Percentiles rank a stretch among this genome's conserved stretches.
Evolutionary conservation across 2,113 vertebrate genomes (phyloP).

Genomic region (Notothenia rossii): DNA sequence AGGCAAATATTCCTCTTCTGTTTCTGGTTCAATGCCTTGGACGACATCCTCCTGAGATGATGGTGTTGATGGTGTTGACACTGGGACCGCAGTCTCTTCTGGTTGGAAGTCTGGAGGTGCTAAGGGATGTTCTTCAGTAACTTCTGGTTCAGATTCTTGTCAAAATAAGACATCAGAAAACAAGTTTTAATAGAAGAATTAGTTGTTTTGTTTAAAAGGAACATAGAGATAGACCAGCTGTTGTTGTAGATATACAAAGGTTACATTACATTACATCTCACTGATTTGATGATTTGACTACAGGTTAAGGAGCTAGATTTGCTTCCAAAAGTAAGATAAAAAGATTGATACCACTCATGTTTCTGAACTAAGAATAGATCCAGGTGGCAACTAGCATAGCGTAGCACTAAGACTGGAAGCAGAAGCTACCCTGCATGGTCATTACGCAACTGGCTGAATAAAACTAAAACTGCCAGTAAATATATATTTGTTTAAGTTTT

Average conservation of each 20-base stretch:
- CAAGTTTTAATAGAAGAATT: not conserved
- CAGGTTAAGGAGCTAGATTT: not conserved
- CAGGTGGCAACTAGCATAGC: not conserved
- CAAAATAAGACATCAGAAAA: conserved; percentile 34
- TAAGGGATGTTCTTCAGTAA: not conserved
- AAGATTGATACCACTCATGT: not conserved
- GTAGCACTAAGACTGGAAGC: not conserved
- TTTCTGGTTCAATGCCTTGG: conserved; percentile 46
- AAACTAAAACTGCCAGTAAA: too few species aligned
- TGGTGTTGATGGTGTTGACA: conserved; percentile 20
- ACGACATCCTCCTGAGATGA: conserved; percentile 30
- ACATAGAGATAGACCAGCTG: not conserved
- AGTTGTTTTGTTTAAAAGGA: not conserved
- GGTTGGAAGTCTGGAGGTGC: conserved; percentile 28
- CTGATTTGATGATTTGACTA: not conserved
- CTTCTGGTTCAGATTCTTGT: conserved; percentile 33
- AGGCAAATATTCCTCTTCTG: conserved; percentile 9
- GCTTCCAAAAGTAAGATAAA: not conserved
- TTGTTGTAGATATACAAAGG: too few species aligned
- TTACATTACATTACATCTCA: not conserved
- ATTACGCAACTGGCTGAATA: too few species aligned
- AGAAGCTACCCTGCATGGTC: not conserved
- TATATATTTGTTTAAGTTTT: too few species aligned
- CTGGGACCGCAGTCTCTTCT: conserved; percentile 28
- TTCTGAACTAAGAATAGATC: not conserved